Conservation (phyloP, 2,888 invertebrate genomes). For the Standfussiana lucernea region DNA sequence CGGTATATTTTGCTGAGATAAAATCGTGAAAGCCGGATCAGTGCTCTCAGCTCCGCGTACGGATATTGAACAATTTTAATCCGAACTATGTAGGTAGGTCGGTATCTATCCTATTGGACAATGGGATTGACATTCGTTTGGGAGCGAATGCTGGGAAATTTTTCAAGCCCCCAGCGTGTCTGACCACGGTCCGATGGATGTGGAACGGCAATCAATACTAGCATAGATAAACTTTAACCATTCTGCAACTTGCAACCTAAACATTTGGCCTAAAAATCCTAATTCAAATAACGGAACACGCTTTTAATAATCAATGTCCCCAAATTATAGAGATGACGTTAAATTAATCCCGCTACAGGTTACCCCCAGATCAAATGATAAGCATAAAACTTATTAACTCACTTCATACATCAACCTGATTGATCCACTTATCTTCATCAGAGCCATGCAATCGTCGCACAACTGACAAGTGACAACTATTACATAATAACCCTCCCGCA, state of each 20-base stretch:
- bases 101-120: slow-evolving; percentile 51
- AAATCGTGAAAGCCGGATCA: slow-evolving; percentile 55
- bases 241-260: slow-evolving; percentile 13
- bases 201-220: slow-evolving; percentile 49
- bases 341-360: slow-evolving; percentile 39
- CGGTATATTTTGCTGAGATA: slow-evolving; percentile 39
- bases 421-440: slow-evolving; percentile 56
- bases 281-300: not conserved
- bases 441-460: slow-evolving; percentile 37
- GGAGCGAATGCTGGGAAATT: slow-evolving; percentile 43
- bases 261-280: not conserved
- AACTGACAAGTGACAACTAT: slow-evolving; percentile 54
- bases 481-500: slow-evolving; percentile 57
- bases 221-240: slow-evolving; percentile 10
- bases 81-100: slow-evolving; percentile 41
- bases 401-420: slow-evolving; percentile 42
- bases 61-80: slow-evolving; percentile 52
- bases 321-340: slow-evolving; percentile 1
- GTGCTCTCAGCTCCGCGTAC: slow-evolving; percentile 36
- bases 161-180: slow-evolving; percentile 31
- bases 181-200: slow-evolving; percentile 29
- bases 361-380: slow-evolving; percentile 27
- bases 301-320: not conserved
- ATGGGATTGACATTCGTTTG: slow-evolving; percentile 58
- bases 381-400: slow-evolving; percentile 38